Conservation (phyloP, 2,797 vertebrate species). For the Etheostoma perlongum region DNA sequence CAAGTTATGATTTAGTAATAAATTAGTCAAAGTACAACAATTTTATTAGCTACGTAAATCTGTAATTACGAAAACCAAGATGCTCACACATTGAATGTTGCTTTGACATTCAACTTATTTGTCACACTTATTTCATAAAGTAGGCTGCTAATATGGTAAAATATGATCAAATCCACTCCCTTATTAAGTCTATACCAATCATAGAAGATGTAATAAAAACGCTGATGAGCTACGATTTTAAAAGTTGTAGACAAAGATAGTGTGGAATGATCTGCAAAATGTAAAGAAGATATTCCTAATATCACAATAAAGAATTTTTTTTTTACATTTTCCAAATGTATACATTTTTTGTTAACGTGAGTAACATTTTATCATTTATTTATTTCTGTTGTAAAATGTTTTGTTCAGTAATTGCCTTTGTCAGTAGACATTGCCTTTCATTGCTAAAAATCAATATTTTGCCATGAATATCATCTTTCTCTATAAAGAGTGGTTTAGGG, state of each 20-base stretch:
- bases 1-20: neutral
- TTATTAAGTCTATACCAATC: neutral
- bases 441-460: slow-evolving; percentile 15
- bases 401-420: neutral
- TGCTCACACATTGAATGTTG: neutral
- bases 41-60: neutral
- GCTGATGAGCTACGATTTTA: neutral
- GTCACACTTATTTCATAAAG: neutral
- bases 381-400: neutral
- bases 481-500: neutral
- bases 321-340: neutral
- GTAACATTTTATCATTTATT: neutral
- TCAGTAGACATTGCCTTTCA: neutral
- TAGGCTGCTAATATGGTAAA: no score
- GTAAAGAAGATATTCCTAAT: neutral
- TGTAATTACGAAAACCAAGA: neutral
- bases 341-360: neutral
- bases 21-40: neutral
- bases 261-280: neutral
- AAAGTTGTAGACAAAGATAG: neutral
- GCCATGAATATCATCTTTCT: slow-evolving; percentile 5
- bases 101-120: neutral
- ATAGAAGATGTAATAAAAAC: neutral
- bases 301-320: neutral
- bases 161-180: neutral